Evolutionary conservation across 2,797 vertebrate species (phyloP).

Genomic region (Dendrocincla fuliginosa): DNA sequence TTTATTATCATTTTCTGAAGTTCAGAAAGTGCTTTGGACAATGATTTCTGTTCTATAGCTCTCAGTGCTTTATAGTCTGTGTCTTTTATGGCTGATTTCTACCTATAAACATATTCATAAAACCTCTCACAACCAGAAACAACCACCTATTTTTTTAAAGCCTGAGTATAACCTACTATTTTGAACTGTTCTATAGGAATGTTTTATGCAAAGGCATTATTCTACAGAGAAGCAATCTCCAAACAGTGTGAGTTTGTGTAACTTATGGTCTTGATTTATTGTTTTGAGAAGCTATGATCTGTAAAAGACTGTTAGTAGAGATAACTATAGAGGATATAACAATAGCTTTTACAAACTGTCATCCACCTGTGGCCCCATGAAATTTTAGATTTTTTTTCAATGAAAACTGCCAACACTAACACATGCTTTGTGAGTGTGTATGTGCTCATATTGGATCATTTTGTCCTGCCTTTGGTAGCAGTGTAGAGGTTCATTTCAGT

Average conservation of each 20-base stretch:
- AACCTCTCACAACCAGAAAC: conserved; percentile 47
- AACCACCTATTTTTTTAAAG: neutral
- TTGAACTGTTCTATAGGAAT: neutral
- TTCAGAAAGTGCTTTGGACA: conserved; percentile 51
- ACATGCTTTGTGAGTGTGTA: neutral
- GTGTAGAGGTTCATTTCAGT: neutral
- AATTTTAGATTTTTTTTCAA: neutral
- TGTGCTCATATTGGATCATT: neutral
- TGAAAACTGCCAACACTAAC: neutral
- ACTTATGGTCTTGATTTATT: conserved; percentile 8
- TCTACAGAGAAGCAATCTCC: neutral
- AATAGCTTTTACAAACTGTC: neutral
- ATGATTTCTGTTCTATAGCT: conserved; percentile 50
- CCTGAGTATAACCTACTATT: neutral
- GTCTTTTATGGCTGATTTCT: conserved; percentile 58
- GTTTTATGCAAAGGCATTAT: neutral
- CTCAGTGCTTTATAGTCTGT: conserved; percentile 38
- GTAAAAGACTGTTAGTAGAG: neutral
- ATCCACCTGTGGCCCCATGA: neutral
- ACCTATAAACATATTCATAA: conserved; percentile 64
- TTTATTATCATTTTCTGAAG: conserved; percentile 36
- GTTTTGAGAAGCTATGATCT: conserved; percentile 4
- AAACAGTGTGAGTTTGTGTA: neutral
- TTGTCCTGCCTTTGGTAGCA: neutral
- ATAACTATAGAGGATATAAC: neutral